Conservation (phyloP, 2,888 invertebrate genomes). For the Galerucella nymphaeae region DNA sequence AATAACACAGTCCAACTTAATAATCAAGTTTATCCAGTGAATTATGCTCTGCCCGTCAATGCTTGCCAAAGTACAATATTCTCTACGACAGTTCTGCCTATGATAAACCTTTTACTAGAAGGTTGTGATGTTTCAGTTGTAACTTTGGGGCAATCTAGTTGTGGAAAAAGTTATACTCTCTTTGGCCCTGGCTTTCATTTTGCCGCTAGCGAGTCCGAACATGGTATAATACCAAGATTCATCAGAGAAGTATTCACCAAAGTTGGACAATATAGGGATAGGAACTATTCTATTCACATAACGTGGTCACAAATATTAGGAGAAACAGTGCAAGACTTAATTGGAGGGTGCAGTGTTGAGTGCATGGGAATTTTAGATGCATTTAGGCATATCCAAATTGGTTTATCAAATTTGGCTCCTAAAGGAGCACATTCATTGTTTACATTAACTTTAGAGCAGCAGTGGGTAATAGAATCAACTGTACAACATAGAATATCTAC, state of each 20-base stretch:
- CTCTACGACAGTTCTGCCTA: slow-evolving; percentile 73
- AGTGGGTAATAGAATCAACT: slow-evolving; percentile 74
- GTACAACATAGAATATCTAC: slow-evolving; percentile 79
- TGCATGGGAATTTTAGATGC: slow-evolving; percentile 74
- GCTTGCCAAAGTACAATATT: slow-evolving; percentile 75
- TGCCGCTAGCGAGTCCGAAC: slow-evolving; percentile 74
- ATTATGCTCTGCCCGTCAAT: slow-evolving; percentile 69
- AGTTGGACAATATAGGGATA: slow-evolving; percentile 72
- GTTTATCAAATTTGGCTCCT: slow-evolving; percentile 71
- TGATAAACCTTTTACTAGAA: slow-evolving; percentile 75
- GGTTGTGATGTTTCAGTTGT: slow-evolving; percentile 82
- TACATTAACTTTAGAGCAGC: slow-evolving; percentile 79
- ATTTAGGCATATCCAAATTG: slow-evolving; percentile 77
- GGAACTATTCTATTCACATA: slow-evolving; percentile 74
- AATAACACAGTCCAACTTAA: slow-evolving; percentile 72
- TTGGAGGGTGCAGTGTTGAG: slow-evolving; percentile 70
- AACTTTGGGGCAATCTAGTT: slow-evolving; percentile 72
- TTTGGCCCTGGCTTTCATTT: slow-evolving; percentile 76
- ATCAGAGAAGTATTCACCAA: slow-evolving; percentile 78
- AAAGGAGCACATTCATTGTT: slow-evolving; percentile 75
- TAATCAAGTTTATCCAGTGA: slow-evolving; percentile 70
- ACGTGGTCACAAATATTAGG: slow-evolving; percentile 81
- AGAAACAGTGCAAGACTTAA: slow-evolving; percentile 71
- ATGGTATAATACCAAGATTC: slow-evolving; percentile 78
- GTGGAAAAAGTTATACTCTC: slow-evolving; percentile 80